Evolutionary conservation across 2,888 invertebrate species (phyloP).

Genomic region (Micropterix aruncella): DNA sequence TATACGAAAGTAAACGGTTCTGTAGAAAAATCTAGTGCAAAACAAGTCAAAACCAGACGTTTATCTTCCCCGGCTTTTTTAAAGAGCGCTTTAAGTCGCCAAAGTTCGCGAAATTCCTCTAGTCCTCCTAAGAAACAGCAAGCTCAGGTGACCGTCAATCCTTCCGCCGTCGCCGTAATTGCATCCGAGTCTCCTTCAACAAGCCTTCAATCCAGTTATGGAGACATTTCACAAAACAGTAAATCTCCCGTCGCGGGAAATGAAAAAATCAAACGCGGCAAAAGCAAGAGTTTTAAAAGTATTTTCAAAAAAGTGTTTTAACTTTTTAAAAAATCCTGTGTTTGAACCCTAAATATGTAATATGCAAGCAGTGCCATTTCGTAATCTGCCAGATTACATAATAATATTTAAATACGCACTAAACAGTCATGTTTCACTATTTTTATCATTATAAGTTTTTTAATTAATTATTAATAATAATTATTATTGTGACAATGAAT

Average conservation of each 20-base stretch:
- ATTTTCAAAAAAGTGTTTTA: conserved; percentile 70
- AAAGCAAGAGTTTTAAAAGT: conserved; percentile 56
- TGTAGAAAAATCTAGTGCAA: conserved; percentile 25
- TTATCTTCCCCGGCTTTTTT: conserved; percentile 45
- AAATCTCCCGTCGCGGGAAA: conserved; percentile 18
- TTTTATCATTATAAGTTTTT: no score
- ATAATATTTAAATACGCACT: no score
- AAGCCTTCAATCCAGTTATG: conserved; percentile 34
- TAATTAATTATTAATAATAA: no score
- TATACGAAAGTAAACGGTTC: conserved; percentile 32
- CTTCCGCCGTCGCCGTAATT: conserved; percentile 23
- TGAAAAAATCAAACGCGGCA: conserved; percentile 38
- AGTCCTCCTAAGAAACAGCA: conserved; percentile 26
- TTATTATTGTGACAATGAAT: no score
- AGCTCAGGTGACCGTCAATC: conserved; percentile 25
- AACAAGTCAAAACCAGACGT: conserved; percentile 36
- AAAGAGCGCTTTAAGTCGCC: conserved; percentile 37
- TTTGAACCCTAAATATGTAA: no score
- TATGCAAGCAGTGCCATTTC: not conserved
- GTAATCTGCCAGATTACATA: not conserved
- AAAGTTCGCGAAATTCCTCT: conserved; percentile 29
- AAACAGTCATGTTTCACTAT: no score
- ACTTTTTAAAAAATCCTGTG: no score
- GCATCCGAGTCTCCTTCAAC: conserved; percentile 32
- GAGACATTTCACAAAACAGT: conserved; percentile 26